Evolutionary conservation across 2,888 invertebrate species (phyloP), one percentile per base, ranked within the genome.

Genomic region (Heliconius sara): DNA sequence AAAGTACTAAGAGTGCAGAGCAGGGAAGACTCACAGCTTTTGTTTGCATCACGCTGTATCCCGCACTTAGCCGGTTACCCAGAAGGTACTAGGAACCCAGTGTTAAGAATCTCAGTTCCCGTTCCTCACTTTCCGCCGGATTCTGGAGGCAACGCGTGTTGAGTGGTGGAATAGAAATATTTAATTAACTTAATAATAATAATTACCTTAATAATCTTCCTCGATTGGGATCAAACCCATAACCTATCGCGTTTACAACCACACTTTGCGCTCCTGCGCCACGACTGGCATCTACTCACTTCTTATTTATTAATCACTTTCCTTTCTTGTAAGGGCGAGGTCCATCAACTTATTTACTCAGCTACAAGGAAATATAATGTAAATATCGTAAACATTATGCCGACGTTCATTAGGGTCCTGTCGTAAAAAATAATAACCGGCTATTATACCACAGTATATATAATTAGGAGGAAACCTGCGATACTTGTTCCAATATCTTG

Each of bases 371-470:
- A 78, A 73, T 78, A 76, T 78, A 76, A 81, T 73, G 76, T 78
- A 73, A 76, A 73, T 81, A 76, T 67, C 63, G 67, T 76, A 76
- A 81, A 81, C 76, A 73, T 70, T 66, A 80, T 73, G 72, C 79
- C 81, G 47, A 68, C 60, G 80, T 78, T 79, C 79, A 79, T 81
- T 81, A 79, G 76, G 27, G 81, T 76, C 34, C 57, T 47, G 76
- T 77, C 81, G 81, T 83, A 83, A 83, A 83, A 83, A 83, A 73
- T 80, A 80, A 80, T 78, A 75, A 72, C 78, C 67, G 67, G 47
- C 76, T 80, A 76, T 83, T 81, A 82, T 78, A 67, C 79, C 67
- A 27, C 65, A 60, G 74, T 81, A 80, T 78, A 81, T 83, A 81
- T 83, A 82, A 82, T 82, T 80, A 81, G 82, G 79, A 79, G 68